These are phyloP conservation scores for Microtus pennsylvanicus DNA, from an alignment of 2,113 vertebrate genomes.

Conservation along the genomic window DNA sequence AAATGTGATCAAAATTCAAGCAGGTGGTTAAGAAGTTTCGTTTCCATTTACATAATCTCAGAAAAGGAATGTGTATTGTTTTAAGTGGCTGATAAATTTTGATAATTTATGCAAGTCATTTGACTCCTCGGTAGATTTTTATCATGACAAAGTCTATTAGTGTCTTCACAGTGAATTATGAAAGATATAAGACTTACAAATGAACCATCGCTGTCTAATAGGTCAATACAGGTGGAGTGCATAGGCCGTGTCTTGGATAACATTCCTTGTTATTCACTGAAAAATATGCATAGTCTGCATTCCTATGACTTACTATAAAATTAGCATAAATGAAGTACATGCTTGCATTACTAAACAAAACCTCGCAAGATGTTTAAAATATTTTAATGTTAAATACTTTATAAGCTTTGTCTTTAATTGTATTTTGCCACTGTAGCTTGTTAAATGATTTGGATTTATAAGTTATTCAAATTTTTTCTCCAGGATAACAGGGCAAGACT, in stretches of 20 bases:
- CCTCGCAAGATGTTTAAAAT: background rate
- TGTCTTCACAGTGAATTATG: too few species aligned
- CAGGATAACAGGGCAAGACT: background rate
- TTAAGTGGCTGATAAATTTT: too few species aligned
- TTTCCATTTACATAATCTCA: too few species aligned
- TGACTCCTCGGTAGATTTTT: too few species aligned
- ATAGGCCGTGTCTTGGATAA: conserved; percentile 41
- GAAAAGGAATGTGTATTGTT: too few species aligned
- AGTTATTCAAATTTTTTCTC: conserved; percentile 38
- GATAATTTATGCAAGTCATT: too few species aligned
- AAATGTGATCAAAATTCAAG: too few species aligned
- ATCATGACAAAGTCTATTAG: too few species aligned
- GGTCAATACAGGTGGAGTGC: conserved; percentile 31
- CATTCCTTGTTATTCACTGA: conserved; percentile 60
- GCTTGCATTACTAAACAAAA: background rate
- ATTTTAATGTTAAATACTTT: conserved; percentile 11
- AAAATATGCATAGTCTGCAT: conserved; percentile 44
- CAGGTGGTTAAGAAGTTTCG: too few species aligned
- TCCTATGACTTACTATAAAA: conserved; percentile 36
- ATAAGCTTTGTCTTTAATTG: conserved; percentile 31
- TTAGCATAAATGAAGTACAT: conserved; percentile 38
- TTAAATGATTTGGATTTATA: conserved; percentile 40
- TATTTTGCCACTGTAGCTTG: background rate
- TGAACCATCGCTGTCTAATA: conserved; percentile 69
- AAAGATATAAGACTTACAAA: conserved; percentile 71